phyloP scores from a whole-genome alignment of 2,113 vertebrate genomes.

The Trogon surrucura region DNA sequence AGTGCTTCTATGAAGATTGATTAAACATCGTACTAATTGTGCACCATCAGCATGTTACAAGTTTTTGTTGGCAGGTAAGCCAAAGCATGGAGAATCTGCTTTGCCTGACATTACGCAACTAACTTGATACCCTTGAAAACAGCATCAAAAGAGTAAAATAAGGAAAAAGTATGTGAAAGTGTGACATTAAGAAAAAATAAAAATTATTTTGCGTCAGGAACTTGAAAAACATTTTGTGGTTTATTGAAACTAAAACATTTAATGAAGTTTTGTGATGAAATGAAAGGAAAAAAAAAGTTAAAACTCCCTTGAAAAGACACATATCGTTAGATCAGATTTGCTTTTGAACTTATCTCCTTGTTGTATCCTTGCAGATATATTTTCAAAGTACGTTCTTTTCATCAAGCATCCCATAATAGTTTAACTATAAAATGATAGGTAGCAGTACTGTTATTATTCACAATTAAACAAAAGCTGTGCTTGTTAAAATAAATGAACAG shows the following conservation, averaged over 20 bases:
- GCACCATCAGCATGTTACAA: not conserved
- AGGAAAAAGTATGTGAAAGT: not conserved
- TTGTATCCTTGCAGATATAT: not conserved
- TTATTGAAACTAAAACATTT: not conserved
- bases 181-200: not conserved
- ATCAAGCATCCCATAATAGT: not conserved
- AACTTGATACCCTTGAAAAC: constrained; percentile 21
- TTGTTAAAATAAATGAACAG: constrained; percentile 37
- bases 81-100: constrained; percentile 35
- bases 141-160: not conserved
- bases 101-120: not conserved
- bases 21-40: constrained; percentile 30
- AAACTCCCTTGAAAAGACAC: not conserved
- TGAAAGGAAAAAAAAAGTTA: not conserved
- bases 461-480: not conserved
- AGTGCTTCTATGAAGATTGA: not conserved
- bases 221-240: not conserved
- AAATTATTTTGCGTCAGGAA: not conserved
- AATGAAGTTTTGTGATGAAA: not conserved
- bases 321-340: not conserved
- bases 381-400: not conserved
- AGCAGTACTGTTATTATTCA: not conserved
- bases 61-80: constrained; percentile 20
- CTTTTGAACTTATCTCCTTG: not conserved
- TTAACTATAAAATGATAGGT: not conserved